These are phyloP conservation scores for Myiopsitta monachus DNA, from an alignment of 2,113 vertebrate genomes.

Conservation along the genomic window DNA sequence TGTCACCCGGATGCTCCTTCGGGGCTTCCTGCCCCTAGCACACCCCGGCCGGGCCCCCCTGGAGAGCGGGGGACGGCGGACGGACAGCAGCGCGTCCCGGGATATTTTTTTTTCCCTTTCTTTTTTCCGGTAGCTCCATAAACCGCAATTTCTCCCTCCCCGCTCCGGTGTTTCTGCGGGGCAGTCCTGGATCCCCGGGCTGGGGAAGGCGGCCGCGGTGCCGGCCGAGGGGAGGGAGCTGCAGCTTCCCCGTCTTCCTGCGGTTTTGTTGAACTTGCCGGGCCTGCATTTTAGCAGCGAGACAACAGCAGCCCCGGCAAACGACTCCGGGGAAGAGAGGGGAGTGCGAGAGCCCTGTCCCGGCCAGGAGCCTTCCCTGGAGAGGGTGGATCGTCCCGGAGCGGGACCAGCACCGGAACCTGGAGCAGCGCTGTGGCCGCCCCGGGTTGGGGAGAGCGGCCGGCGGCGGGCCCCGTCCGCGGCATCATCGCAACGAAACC, in stretches of 20 bases:
- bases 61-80: neutral
- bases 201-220: neutral
- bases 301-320: neutral
- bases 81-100: neutral
- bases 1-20: neutral
- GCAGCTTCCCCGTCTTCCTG: neutral
- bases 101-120: neutral
- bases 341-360: neutral
- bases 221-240: neutral
- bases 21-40: neutral
- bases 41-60: neutral
- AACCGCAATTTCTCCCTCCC: neutral
- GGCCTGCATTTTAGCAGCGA: neutral
- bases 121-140: neutral
- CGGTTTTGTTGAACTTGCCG: neutral
- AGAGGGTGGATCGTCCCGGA: neutral
- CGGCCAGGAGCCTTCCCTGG: neutral
- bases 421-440: neutral
- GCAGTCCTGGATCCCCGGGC: neutral
- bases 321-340: neutral
- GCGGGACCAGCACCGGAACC: neutral
- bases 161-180: neutral
- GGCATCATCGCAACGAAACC: conserved; percentile 52
- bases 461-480: neutral
- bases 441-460: neutral